Evolutionary conservation across 2,113 vertebrate genomes (phyloP).

Genomic region (Triplophysa tibetana): DNA sequence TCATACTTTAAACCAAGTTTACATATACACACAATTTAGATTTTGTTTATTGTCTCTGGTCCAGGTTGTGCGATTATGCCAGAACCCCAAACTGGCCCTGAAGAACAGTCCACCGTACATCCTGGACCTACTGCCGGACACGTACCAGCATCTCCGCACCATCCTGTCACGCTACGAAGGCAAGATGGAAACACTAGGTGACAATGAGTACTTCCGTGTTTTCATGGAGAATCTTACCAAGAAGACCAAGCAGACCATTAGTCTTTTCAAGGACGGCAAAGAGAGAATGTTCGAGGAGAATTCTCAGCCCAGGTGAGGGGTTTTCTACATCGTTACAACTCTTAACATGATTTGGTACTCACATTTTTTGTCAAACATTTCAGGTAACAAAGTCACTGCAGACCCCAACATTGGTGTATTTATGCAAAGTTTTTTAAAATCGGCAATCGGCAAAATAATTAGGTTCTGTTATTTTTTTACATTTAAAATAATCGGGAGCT

Average conservation of each 20-base stretch:
- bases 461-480: too few species aligned
- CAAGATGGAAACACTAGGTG: slow-evolving; percentile 96
- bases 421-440: too few species aligned
- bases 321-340: neutral
- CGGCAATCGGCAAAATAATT: too few species aligned
- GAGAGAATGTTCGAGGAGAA: slow-evolving; percentile 99
- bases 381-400: too few species aligned
- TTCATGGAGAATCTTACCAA: slow-evolving; percentile 99
- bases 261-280: slow-evolving; percentile 97
- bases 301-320: slow-evolving; percentile 89
- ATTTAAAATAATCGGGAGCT: too few species aligned
- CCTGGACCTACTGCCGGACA: slow-evolving; percentile 94
- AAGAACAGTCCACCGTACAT: slow-evolving; percentile 99
- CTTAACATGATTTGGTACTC: neutral
- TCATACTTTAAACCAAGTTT: neutral
- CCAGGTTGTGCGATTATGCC: slow-evolving; percentile 96
- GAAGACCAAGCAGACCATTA: slow-evolving; percentile 98
- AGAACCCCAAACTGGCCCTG: slow-evolving; percentile 94
- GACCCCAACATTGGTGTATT: too few species aligned
- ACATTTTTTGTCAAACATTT: neutral
- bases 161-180: slow-evolving; percentile 94
- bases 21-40: neutral
- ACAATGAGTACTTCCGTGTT: slow-evolving; percentile 96
- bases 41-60: slow-evolving; percentile 15
- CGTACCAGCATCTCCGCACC: slow-evolving; percentile 95